These are phyloP conservation scores for Acleris emargana DNA, from an alignment of 2,888 invertebrate genomes.

Conservation along the genomic window DNA sequence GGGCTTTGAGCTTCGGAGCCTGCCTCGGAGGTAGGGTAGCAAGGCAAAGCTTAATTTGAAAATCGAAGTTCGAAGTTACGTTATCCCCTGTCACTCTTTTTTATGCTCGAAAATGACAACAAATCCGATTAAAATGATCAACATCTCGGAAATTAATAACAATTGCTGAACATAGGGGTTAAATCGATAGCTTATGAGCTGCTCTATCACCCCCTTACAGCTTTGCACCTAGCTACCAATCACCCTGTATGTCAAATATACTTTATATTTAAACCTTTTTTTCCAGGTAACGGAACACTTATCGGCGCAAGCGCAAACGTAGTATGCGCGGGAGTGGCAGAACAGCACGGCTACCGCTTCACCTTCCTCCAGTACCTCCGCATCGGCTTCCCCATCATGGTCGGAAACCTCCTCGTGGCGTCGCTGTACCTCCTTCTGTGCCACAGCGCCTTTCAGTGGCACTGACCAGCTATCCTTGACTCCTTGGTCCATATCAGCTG, in stretches of 20 bases:
- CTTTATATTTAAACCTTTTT: background rate
- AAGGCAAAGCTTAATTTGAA: too few relatives aligned
- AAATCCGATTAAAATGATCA: too few relatives aligned
- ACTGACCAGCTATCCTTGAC: constrained; percentile 54
- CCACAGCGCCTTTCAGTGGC: constrained; percentile 86
- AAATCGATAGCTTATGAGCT: too few relatives aligned
- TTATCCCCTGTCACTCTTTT: too few relatives aligned
- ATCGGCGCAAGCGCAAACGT: constrained; percentile 95
- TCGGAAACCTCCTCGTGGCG: constrained; percentile 86
- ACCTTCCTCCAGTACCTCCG: constrained; percentile 92
- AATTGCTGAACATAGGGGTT: too few relatives aligned
- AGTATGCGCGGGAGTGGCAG: constrained; percentile 94
- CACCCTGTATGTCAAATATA: too few relatives aligned
- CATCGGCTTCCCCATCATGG: constrained; percentile 92
- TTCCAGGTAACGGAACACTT: constrained; percentile 91
- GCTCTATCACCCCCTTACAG: too few relatives aligned
- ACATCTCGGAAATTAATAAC: too few relatives aligned
- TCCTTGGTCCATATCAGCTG: background rate
- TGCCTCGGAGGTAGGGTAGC: constrained; percentile 89
- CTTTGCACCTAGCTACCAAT: too few relatives aligned
- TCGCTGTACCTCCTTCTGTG: constrained; percentile 87
- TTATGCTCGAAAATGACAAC: too few relatives aligned
- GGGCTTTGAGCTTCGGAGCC: constrained; percentile 93
- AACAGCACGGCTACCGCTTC: constrained; percentile 93
- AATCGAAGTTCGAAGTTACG: too few relatives aligned